Conservation (phyloP, 2,113 vertebrate genomes). For the Thryonomys swinderianus region DNA sequence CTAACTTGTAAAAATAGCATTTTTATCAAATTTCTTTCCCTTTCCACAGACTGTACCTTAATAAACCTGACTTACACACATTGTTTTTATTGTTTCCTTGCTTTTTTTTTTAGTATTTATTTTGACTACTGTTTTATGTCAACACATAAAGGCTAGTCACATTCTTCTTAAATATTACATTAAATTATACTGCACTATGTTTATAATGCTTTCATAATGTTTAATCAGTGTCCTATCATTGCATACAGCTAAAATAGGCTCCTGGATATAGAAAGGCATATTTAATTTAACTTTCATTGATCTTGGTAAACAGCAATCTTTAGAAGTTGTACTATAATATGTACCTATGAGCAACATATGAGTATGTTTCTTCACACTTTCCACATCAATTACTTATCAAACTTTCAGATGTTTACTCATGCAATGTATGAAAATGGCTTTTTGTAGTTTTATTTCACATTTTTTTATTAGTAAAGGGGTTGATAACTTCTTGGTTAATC, state of each 20-base stretch:
- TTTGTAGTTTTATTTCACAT: not conserved
- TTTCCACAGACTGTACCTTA: not conserved
- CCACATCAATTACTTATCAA: not conserved
- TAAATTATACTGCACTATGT: not conserved
- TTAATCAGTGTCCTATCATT: conserved; percentile 8
- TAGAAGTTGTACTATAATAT: not conserved
- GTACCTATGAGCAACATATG: not conserved
- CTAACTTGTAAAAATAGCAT: not conserved
- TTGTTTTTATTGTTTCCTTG: not conserved
- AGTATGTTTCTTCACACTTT: not conserved
- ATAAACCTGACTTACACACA: not conserved
- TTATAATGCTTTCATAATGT: not conserved
- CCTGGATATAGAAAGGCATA: not conserved
- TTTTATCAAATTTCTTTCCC: not conserved
- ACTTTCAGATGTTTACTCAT: not conserved
- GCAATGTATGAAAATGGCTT: not conserved
- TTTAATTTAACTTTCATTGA: not conserved
- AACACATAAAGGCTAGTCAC: not conserved
- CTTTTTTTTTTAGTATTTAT: not conserved
- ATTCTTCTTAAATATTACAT: not conserved
- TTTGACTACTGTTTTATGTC: conserved; percentile 1
- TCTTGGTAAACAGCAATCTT: not conserved
- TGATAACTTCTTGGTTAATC: not conserved
- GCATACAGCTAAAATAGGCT: not conserved
- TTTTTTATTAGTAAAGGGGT: not conserved